Evolutionary conservation across 2,888 invertebrate genomes (phyloP).

Genomic region (Yponomeuta cagnagella): DNA sequence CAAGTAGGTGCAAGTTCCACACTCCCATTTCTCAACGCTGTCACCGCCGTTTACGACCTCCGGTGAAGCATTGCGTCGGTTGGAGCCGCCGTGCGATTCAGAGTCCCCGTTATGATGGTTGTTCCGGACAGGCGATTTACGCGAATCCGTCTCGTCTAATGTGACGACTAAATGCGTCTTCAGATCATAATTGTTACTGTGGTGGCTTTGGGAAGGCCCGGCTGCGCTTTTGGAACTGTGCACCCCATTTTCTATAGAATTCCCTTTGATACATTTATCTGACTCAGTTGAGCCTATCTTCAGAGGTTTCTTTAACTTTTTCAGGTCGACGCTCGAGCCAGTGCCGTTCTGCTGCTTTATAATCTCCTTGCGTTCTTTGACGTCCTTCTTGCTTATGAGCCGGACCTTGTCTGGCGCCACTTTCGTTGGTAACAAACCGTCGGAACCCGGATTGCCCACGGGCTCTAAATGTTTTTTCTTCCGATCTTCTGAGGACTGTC

Average conservation of each 20-base stretch:
- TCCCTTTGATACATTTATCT: slow-evolving; percentile 23
- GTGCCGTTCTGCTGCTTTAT: slow-evolving; percentile 58
- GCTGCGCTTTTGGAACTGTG: slow-evolving; percentile 34
- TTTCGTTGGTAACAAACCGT: slow-evolving; percentile 50
- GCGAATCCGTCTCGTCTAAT: slow-evolving; percentile 56
- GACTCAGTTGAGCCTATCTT: not conserved
- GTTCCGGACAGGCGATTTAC: slow-evolving; percentile 38
- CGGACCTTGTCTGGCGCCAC: slow-evolving; percentile 62
- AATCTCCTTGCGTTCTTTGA: slow-evolving; percentile 52
- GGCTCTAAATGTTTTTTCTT: slow-evolving; percentile 56
- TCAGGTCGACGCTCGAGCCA: slow-evolving; percentile 37
- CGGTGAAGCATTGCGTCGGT: slow-evolving; percentile 6
- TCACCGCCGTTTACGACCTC: slow-evolving; percentile 10
- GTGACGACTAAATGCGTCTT: slow-evolving; percentile 64
- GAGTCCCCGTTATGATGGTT: slow-evolving; percentile 35
- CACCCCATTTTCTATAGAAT: slow-evolving; percentile 52
- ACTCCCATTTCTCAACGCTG: slow-evolving; percentile 76
- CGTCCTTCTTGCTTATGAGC: slow-evolving; percentile 55
- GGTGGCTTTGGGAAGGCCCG: slow-evolving; percentile 23
- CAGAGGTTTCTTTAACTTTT: slow-evolving; percentile 46
- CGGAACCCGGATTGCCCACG: slow-evolving; percentile 50
- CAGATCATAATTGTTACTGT: slow-evolving; percentile 42
- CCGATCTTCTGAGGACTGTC: slow-evolving; percentile 41
- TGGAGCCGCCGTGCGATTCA: slow-evolving; percentile 15
- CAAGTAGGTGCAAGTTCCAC: slow-evolving; percentile 82